Percentiles rank a stretch among this genome's conserved stretches.
Evolutionary conservation across 1,140 invertebrate species (phyloP).

Genomic region (Rhagoletis zephyria): DNA sequence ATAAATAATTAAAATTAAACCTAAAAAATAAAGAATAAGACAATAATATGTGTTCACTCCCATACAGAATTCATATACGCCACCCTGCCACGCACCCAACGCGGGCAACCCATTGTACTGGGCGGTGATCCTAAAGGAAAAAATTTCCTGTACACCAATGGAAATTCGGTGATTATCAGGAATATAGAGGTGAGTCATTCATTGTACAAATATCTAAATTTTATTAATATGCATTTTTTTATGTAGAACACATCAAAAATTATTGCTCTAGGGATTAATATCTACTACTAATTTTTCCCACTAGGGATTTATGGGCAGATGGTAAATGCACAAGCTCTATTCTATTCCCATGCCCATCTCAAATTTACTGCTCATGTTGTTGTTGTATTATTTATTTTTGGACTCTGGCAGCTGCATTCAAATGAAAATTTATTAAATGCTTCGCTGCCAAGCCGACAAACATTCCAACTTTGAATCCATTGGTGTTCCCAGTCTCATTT

Average conservation of each 20-base stretch:
- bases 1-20: not conserved
- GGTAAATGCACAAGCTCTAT: not conserved
- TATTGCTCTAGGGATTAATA: too few relatives aligned
- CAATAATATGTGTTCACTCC: constrained; percentile 6
- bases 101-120: constrained; percentile 93
- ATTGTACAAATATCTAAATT: not conserved
- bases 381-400: constrained; percentile 40
- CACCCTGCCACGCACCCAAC: constrained; percentile 90
- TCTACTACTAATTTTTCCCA: too few relatives aligned
- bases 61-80: constrained; percentile 91
- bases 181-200: constrained; percentile 87
- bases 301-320: not conserved
- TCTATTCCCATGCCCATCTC: not conserved
- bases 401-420: constrained; percentile 41
- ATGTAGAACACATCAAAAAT: too few relatives aligned
- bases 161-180: constrained; percentile 96
- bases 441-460: constrained; percentile 19
- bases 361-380: not conserved
- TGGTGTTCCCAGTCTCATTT: constrained; percentile 31
- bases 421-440: constrained; percentile 48
- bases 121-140: constrained; percentile 97
- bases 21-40: not conserved
- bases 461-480: constrained; percentile 23
- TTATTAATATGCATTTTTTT: not conserved
- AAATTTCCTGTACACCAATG: constrained; percentile 97